Evolutionary conservation across 2,888 invertebrate species (phyloP).

Genomic region (Vannuccia rotundouncinata): DNA sequence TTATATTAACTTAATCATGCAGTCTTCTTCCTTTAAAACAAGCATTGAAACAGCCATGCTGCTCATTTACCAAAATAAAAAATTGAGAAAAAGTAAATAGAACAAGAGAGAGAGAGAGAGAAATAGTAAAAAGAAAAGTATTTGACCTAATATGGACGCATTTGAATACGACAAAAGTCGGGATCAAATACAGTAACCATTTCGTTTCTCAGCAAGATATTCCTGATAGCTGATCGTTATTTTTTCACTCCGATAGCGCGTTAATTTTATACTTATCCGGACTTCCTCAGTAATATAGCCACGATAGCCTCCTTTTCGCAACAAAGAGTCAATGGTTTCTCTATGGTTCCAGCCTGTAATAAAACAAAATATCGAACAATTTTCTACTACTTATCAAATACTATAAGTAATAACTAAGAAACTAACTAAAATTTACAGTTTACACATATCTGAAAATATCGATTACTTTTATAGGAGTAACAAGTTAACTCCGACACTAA

Average conservation of each 20-base stretch:
- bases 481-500: not conserved
- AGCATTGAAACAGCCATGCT: too few relatives aligned
- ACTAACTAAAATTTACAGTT: too few relatives aligned
- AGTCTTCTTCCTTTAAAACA: too few relatives aligned
- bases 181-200: conserved; percentile 25
- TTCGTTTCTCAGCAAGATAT: conserved; percentile 48
- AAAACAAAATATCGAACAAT: not conserved
- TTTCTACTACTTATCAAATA: too few relatives aligned
- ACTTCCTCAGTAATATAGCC: conserved; percentile 60
- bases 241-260: conserved; percentile 92
- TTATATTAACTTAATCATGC: too few relatives aligned
- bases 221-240: conserved; percentile 61
- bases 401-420: too few relatives aligned
- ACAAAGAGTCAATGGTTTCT: conserved; percentile 91
- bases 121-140: not conserved
- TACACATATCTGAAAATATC: too few relatives aligned
- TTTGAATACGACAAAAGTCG: not conserved
- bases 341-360: conserved; percentile 89
- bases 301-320: conserved; percentile 93
- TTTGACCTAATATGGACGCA: not conserved
- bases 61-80: too few relatives aligned
- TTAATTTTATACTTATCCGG: conserved; percentile 63
- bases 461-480: too few relatives aligned
- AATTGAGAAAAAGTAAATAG: too few relatives aligned
- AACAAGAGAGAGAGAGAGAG: not conserved